phyloP scores from a whole-genome alignment of 2,113 vertebrate genomes.

The Orientallactaga bullata region DNA sequence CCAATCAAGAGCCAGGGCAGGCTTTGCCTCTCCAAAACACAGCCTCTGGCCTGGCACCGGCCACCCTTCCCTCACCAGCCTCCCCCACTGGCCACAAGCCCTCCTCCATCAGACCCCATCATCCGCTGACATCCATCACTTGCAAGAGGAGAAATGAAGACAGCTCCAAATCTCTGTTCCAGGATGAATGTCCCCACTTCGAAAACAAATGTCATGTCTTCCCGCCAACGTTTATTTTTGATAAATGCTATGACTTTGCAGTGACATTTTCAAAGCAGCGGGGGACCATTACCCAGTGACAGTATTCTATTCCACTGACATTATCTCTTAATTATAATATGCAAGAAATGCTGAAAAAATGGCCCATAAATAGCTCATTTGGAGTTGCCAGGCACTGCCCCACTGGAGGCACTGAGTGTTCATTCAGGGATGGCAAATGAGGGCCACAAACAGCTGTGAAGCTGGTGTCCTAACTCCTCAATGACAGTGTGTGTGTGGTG shows the following conservation, averaged over 20 bases:
- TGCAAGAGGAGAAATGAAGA: constrained; percentile 19
- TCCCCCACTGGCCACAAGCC: neutral
- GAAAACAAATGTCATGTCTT: constrained; percentile 77
- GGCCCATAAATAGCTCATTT: constrained; percentile 79
- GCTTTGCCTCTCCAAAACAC: too few species aligned
- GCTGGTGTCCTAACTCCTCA: neutral
- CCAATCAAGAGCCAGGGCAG: neutral
- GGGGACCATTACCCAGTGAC: constrained; percentile 85
- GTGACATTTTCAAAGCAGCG: constrained; percentile 82
- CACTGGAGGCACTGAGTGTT: constrained; percentile 28
- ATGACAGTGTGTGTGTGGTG: neutral
- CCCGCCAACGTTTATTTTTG: constrained; percentile 74
- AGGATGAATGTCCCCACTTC: constrained; percentile 78
- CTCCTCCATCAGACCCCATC: rapidly evolving
- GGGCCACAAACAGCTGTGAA: neutral
- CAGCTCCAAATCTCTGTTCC: neutral
- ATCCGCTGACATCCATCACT: constrained; percentile 67
- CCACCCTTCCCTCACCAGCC: neutral
- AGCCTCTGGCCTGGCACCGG: neutral
- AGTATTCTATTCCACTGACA: constrained; percentile 83
- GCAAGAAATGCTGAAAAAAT: constrained; percentile 76
- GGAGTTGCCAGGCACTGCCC: constrained; percentile 45
- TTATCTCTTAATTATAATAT: constrained; percentile 88
- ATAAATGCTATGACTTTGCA: constrained; percentile 85
- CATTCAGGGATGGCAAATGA: constrained; percentile 39